Conservation (phyloP, 2,113 vertebrate species). For the Plestiodon gilberti region DNA sequence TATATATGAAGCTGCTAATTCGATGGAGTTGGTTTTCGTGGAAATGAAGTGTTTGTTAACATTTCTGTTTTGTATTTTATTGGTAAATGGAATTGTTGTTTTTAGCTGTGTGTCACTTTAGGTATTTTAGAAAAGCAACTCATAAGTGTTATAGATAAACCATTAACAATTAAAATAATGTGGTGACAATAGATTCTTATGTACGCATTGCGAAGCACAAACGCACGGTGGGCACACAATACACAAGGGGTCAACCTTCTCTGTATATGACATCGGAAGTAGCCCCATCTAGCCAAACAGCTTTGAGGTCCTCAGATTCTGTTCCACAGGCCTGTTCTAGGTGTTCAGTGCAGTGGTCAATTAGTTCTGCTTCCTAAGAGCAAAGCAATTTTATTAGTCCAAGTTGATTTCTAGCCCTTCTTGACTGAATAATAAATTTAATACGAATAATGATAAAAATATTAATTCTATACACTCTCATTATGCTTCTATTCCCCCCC, state of each 20-base stretch:
- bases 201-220: background rate
- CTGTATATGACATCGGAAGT: background rate
- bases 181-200: background rate
- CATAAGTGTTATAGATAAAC: background rate
- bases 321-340: background rate
- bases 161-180: background rate
- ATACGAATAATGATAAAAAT: background rate
- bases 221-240: too few relatives aligned
- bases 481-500: background rate
- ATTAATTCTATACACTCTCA: background rate
- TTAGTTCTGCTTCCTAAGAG: background rate
- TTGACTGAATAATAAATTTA: background rate
- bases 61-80: background rate
- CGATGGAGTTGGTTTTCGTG: background rate
- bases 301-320: background rate
- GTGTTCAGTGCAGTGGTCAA: background rate
- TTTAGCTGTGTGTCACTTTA: background rate
- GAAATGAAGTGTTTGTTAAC: background rate
- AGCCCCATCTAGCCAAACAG: background rate
- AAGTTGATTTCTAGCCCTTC: background rate
- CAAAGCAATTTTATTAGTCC: background rate
- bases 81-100: background rate
- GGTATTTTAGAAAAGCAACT: background rate
- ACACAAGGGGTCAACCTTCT: background rate
- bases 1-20: background rate